Evolutionary conservation across 2,797 vertebrate genomes (phyloP), one percentile per base, ranked within the genome.

Genomic region (Telmatherina bonti): DNA sequence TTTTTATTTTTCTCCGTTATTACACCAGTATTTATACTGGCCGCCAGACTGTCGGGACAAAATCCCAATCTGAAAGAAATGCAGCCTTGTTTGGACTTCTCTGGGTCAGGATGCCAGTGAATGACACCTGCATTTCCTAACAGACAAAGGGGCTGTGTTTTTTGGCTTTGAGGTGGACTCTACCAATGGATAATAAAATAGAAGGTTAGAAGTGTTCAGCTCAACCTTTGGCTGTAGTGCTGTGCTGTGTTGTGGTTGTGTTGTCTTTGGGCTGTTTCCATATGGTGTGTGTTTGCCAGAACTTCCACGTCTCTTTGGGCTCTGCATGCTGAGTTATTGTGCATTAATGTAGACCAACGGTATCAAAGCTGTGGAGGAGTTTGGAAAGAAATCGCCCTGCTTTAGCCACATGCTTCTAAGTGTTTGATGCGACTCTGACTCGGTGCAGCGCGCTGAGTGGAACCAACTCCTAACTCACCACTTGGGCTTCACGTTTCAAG

Each of bases 181-280:
- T 87, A 74, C 88, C 86, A 81, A 95, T 95, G 94, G 95, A 95
- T 90, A 94, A 92, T 95, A 93, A 93, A 90, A 88, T 95, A 92
- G 94, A 95, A 95, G 95, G 95, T 95, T 93, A 93, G 94, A 92
- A 83, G 82, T 83, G 88, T 85, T 86, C 30, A 85, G 79, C 85
- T 90, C 51, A 74, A 82, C 84, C 69, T 86, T 54, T 89, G 75
- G 72, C 67, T 88, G 74, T 86, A 72, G 88, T 81, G 76, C 52
- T 84, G 83, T 91, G 86, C 71, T 78, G 85, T 88, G 68, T 31
- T 80, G 74, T 89, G 70, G 67, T 71, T 78, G 79, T 89, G 74
- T 52, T 79, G 72, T 82, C 67, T 85, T 58, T 62, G 59, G 61
- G 64, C 69, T 87, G 72, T 49, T 72, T 71, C 57, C 51, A 38